A percentile compares a stretch with the other conserved stretches of the same genome.
These are phyloP conservation scores for Drosophila histrio DNA, from an alignment of 2,888 invertebrate genomes.

Conservation along the genomic window DNA sequence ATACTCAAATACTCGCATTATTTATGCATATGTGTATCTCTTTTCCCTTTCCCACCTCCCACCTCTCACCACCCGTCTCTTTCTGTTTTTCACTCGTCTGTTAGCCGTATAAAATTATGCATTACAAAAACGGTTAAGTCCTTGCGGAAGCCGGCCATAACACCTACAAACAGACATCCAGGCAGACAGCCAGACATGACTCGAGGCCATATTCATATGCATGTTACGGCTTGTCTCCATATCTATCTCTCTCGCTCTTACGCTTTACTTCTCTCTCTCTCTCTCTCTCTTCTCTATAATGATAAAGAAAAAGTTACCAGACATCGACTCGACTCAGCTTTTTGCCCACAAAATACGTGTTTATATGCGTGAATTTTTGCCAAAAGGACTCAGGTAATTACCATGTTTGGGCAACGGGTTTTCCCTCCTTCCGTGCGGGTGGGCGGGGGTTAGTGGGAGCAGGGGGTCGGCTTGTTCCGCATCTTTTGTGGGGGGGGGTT, in stretches of 20 bases:
- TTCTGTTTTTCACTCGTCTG: neutral
- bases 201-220: slow-evolving; percentile 72
- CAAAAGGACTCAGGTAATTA: slow-evolving; percentile 78
- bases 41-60: slow-evolving; percentile 1
- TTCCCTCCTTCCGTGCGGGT: slow-evolving; percentile 4
- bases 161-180: slow-evolving; percentile 63
- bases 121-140: slow-evolving; percentile 80
- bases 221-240: slow-evolving; percentile 53
- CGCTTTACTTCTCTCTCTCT: neutral
- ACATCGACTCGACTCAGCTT: slow-evolving; percentile 41
- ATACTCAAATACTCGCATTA: slow-evolving; percentile 59
- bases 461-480: slow-evolving; percentile 21
- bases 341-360: slow-evolving; percentile 70
- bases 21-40: slow-evolving; percentile 65
- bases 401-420: slow-evolving; percentile 72
- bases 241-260: neutral
- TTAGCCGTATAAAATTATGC: slow-evolving; percentile 68
- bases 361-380: slow-evolving; percentile 76
- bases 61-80: neutral
- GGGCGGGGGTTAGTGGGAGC: neutral
- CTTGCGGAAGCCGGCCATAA: slow-evolving; percentile 78
- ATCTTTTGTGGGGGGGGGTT: slow-evolving; percentile 23
- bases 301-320: slow-evolving; percentile 77
- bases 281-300: slow-evolving; percentile 31
- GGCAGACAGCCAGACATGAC: slow-evolving; percentile 50